A percentile compares a stretch with the other conserved stretches of the same genome.
These are phyloP conservation scores for Lasioglossum leucozonium DNA, from an alignment of 2,888 invertebrate species.

Conservation along the genomic window DNA sequence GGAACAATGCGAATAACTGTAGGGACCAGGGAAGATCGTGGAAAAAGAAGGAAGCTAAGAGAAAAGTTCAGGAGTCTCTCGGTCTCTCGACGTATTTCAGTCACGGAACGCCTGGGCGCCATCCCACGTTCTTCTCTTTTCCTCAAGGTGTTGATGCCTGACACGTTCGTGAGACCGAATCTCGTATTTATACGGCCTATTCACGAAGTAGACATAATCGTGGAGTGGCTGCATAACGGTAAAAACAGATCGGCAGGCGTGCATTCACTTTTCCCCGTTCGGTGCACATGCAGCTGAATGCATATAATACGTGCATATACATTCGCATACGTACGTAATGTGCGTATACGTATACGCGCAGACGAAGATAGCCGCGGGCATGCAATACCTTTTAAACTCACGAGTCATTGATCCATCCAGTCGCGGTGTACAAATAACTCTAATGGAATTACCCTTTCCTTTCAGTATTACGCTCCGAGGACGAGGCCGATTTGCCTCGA, in stretches of 20 bases:
- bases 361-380: conserved; percentile 38
- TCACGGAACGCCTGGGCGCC: conserved; percentile 46
- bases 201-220: conserved; percentile 72
- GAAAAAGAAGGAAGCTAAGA: not conserved
- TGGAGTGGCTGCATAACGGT: conserved; percentile 71
- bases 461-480: conserved; percentile 28
- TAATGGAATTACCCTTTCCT: conserved; percentile 56
- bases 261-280: conserved; percentile 72
- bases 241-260: conserved; percentile 71
- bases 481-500: conserved; percentile 24
- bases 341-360: conserved; percentile 7
- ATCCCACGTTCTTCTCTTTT: conserved; percentile 39
- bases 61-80: conserved; percentile 12
- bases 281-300: conserved; percentile 37
- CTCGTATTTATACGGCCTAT: conserved; percentile 69
- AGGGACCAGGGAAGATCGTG: not conserved
- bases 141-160: conserved; percentile 34
- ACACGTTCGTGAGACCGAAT: conserved; percentile 63
- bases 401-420: conserved; percentile 54
- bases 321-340: too few relatives aligned
- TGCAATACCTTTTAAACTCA: conserved; percentile 59
- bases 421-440: conserved; percentile 53
- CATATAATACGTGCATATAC: not conserved
- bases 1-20: conserved; percentile 14
- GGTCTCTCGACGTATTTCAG: conserved; percentile 17